Percentiles rank a stretch among this genome's conserved stretches.
Evolutionary conservation across 2,888 invertebrate species (phyloP).

Genomic region (Cenopis cana): DNA sequence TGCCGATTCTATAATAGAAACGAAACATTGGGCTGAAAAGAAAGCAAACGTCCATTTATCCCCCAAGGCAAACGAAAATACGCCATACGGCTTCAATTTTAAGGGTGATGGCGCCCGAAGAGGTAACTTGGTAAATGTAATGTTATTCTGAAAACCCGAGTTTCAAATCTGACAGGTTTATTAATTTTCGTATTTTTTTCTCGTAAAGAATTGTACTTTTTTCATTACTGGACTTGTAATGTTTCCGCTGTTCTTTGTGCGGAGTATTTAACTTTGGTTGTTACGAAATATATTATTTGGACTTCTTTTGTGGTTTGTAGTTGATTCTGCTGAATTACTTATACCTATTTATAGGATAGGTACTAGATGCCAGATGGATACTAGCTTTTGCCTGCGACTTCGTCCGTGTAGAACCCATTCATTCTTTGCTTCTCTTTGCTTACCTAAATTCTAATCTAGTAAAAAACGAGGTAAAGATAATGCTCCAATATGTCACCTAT

Average conservation of each 20-base stretch:
- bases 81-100: slow-evolving; percentile 15
- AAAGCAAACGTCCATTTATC: slow-evolving; percentile 45
- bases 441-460: no score
- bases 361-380: no score
- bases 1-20: slow-evolving; percentile 70
- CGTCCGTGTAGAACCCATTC: no score
- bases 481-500: no score
- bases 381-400: no score
- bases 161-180: slow-evolving; percentile 66
- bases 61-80: slow-evolving; percentile 40
- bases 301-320: slow-evolving; percentile 8
- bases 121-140: slow-evolving; percentile 16
- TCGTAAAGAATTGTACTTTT: slow-evolving; percentile 50
- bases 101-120: slow-evolving; percentile 18
- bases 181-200: slow-evolving; percentile 64
- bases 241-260: slow-evolving; percentile 33
- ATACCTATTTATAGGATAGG: no score
- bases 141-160: slow-evolving; percentile 49
- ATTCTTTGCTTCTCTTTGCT: no score
- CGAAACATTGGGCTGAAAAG: slow-evolving; percentile 62
- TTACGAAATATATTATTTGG: slow-evolving; percentile 20
- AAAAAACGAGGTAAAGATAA: no score
- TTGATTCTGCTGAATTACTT: background rate
- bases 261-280: slow-evolving; percentile 30
- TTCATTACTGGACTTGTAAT: slow-evolving; percentile 52